Evolutionary conservation across 2,888 invertebrate species (phyloP).

Genomic region (Lepetodrilus schrolli): DNA sequence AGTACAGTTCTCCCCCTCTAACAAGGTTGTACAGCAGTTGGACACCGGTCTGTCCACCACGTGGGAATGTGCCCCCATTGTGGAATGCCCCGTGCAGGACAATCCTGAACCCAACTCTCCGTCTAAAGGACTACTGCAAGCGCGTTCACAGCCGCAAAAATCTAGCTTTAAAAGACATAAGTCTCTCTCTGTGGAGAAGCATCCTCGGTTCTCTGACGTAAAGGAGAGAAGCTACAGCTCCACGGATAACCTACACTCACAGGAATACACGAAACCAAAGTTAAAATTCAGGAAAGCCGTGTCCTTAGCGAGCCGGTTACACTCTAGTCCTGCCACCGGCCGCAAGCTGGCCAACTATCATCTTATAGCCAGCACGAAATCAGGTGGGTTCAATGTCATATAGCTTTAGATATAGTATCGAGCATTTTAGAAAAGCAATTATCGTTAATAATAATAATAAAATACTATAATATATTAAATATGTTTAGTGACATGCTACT

Average conservation of each 20-base stretch:
- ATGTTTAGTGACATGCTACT: no score
- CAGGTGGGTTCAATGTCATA: no score
- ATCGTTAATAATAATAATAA: no score
- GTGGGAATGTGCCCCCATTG: constrained; percentile 52
- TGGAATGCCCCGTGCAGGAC: constrained; percentile 44
- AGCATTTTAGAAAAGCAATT: no score
- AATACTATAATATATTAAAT: no score
- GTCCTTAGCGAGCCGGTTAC: constrained; percentile 67
- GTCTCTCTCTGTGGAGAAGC: constrained; percentile 65
- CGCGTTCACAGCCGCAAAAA: constrained; percentile 32
- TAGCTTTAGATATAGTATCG: no score
- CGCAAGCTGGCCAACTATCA: constrained; percentile 72
- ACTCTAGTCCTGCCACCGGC: constrained; percentile 73
- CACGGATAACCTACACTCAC: constrained; percentile 70
- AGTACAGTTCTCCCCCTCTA: constrained; percentile 30
- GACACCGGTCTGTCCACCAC: constrained; percentile 65
- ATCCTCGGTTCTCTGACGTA: constrained; percentile 64
- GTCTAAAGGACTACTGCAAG: constrained; percentile 7
- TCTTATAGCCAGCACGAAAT: constrained; percentile 69
- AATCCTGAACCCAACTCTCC: constrained; percentile 37
- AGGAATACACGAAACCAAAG: constrained; percentile 65
- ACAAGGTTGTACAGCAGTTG: constrained; percentile 64
- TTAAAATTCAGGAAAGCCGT: constrained; percentile 71
- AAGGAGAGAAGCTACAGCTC: constrained; percentile 69
- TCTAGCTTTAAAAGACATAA: constrained; percentile 65